A percentile compares a stretch with the other conserved stretches of the same genome.
These are phyloP conservation scores for Theropithecus gelada DNA, from an alignment of 2,113 vertebrate species.

Conservation along the genomic window DNA sequence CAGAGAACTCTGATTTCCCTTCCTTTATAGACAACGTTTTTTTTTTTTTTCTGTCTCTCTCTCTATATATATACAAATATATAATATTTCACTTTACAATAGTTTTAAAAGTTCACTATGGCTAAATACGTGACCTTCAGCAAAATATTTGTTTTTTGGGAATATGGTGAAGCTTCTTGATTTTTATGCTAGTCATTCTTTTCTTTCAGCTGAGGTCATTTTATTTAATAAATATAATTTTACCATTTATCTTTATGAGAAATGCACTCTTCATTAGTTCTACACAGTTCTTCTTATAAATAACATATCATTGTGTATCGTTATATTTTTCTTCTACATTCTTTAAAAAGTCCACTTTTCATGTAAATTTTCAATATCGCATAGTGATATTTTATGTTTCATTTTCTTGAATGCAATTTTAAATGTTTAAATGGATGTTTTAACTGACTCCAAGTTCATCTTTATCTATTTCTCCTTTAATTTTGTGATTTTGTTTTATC, in stretches of 20 bases:
- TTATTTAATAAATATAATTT: background rate
- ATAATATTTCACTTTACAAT: background rate
- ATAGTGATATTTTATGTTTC: background rate
- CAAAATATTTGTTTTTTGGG: background rate
- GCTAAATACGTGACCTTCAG: background rate
- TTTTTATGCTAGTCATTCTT: background rate
- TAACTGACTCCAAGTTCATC: background rate
- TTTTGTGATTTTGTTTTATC: background rate
- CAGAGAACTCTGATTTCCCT: background rate
- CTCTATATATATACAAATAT: fast-evolving
- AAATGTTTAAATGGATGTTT: background rate
- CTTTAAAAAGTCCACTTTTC: background rate
- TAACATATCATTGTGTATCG: background rate
- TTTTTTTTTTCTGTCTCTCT: background rate
- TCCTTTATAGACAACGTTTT: background rate
- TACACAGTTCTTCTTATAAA: background rate
- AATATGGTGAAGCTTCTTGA: background rate
- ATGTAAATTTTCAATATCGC: background rate
- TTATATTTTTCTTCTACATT: background rate
- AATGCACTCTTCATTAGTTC: background rate
- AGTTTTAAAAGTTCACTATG: background rate
- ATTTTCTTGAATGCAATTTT: background rate
- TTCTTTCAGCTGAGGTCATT: background rate
- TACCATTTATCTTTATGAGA: background rate
- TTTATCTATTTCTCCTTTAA: background rate